Base-by-base conservation (phyloP, 2,113 vertebrate species). In the Xiphophorus maculatus region DNA sequence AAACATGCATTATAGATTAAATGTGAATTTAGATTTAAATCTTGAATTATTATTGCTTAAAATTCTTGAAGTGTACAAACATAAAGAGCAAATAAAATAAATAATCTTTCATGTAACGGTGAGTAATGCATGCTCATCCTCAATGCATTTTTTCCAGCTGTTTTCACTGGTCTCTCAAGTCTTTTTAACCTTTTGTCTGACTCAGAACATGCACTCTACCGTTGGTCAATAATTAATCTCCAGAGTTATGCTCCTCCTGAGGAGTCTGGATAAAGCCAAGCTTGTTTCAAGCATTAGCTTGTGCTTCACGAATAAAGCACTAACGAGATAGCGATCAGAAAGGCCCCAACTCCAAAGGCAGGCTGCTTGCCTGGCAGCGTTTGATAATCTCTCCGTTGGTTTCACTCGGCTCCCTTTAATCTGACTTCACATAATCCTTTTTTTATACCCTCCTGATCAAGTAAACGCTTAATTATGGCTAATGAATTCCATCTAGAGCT, bases 401-500 rank as follows among this genome's bases (percentile, higher is more conserved):
- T 93, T 92, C 87, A 89, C 84, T 75, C 87, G 62, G 81, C 82
- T 92, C 76, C 77, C 86, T 92, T 94, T 94, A 93, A 94, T 95
- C 89, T 94, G 90, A 94, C 91, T 94, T 92, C 90, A 90, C 90
- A 93, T 90, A 93, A 90, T 91, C 90, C 87, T 91, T 92, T 90
- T 89, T 89, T 91, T 89, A 80, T 78, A 82, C 85, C 84, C 76
- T 90, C 85, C 90, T 94, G 92, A 95, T 94, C 91, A 94, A 94
- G 89, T 94, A 91, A 93, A 94, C 76, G 87, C 88, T 93, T 94
- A 93, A 95, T 94, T 93, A 90, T 76, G 73, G 82, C 83, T 92
- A 93, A 94, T 94, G 88, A 94, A 93, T 93, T 94, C 91, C 87
- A 85, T 92, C 90, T 89, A 92, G 82, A 92, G 89, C 88, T 91